Base-by-base conservation (phyloP, 2,888 invertebrate genomes). In the Rhagium mordax region DNA sequence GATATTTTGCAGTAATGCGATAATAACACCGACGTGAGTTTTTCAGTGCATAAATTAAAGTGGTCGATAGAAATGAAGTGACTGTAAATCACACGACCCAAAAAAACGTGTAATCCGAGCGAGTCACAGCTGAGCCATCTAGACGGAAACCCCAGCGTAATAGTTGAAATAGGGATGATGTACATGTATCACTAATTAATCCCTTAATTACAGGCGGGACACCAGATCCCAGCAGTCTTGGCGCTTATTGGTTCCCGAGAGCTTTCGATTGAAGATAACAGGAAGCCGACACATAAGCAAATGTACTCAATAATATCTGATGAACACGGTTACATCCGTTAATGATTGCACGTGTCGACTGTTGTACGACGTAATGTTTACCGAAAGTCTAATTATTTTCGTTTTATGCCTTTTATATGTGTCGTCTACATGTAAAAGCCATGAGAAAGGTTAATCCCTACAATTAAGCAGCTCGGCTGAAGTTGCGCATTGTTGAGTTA, bases 141-240 rank as follows among this genome's bases (percentile, higher is more conserved):
- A 18, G 20, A 18, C 16, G 18, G 0, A 61, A 18, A 47, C 41
- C 47, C 47, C 61, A 29, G 7, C 10, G 18, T 61, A 47, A 33
- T 48, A 33, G 15, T 64, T 7, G 64, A 51, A 49, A 51, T 15
- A 48, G 51, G 15, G 27, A 24, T 64, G 64, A 61, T 18, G 49
- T 49, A 64, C 49, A 64, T 49, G 49, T 64, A 64, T 64, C 48
- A 24, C 24, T 64, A 64, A 64, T 64, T 64, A 64, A 64, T 48
- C 49, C 64, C 49, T 64, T 64, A 64, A 64, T 64, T 64, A 64
- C 51, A 51, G 16, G n/a, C 24, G 64, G 64, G 49, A 64, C 16
- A 29, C 27, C 49, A 49, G 10, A 49, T 51, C 41, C 24, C 49
- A 64, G 51, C 49, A 47, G 51, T 64, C 64, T 47, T 51, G 18